A percentile compares a stretch with the other conserved stretches of the same genome.
Conservation (phyloP, 1,140 invertebrate species). For the Portunus trituberculatus region DNA sequence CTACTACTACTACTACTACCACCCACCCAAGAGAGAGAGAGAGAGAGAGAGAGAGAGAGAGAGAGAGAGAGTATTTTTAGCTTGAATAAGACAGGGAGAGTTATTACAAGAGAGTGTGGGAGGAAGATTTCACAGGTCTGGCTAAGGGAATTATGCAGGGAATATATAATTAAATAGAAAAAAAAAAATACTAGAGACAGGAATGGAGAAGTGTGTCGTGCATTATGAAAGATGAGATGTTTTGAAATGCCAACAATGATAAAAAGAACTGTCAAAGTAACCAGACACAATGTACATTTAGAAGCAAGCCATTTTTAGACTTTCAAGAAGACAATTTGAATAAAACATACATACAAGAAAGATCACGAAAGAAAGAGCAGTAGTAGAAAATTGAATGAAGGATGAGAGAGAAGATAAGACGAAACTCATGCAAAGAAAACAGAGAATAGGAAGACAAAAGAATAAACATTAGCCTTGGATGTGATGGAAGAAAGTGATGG, state of each 20-base stretch:
- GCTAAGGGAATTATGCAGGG: too few species aligned
- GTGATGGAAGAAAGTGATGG: not conserved
- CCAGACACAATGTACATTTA: too few species aligned
- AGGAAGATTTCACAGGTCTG: too few species aligned
- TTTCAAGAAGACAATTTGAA: too few species aligned
- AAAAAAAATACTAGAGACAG: not conserved
- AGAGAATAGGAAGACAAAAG: not conserved
- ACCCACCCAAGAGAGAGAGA: too few species aligned
- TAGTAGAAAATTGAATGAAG: not conserved
- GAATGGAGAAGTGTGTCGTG: too few species aligned
- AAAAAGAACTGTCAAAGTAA: too few species aligned
- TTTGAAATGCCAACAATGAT: too few species aligned
- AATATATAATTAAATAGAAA: not conserved
- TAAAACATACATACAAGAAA: not conserved
- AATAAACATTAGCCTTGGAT: not conserved
- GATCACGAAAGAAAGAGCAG: not conserved
- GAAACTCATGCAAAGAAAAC: not conserved
- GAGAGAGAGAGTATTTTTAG: too few species aligned
- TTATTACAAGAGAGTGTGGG: not conserved
- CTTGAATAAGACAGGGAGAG: not conserved
- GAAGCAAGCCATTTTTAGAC: too few species aligned
- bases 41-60: too few species aligned
- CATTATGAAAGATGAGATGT: too few species aligned
- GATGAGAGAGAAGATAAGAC: not conserved
- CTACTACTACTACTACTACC: not conserved